phyloP scores from a whole-genome alignment of 2,797 vertebrate genomes.

The Peromyscus melanophrys region DNA sequence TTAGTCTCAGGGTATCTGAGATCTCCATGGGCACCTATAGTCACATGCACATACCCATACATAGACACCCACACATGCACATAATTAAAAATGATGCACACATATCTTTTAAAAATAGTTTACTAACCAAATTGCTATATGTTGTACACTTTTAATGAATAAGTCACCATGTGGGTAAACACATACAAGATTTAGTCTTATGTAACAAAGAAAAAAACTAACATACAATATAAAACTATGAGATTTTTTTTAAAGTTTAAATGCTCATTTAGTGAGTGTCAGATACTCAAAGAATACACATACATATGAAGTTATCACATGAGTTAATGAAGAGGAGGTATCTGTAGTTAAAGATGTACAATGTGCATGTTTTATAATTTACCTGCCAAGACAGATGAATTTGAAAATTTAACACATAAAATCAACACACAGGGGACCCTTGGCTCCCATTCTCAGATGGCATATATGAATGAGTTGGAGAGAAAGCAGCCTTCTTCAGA shows the following conservation, averaged over 20 bases:
- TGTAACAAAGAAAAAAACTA: constrained; percentile 27
- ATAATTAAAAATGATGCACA: not conserved
- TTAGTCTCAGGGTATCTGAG: not conserved
- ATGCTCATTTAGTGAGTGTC: not conserved
- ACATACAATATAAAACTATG: not conserved
- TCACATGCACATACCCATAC: not conserved
- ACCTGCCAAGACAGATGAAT: not conserved
- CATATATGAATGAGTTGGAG: not conserved
- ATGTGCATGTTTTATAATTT: not conserved
- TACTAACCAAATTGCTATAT: not conserved
- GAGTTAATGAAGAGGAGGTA: not conserved
- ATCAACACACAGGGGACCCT: not conserved
- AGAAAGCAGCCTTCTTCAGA: not conserved
- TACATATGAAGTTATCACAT: not conserved
- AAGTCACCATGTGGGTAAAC: constrained; percentile 13
- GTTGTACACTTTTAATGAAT: not conserved
- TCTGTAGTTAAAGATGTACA: not conserved
- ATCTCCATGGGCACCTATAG: no score
- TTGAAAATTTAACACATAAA: constrained; percentile 10
- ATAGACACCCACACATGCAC: not conserved
- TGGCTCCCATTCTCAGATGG: not conserved
- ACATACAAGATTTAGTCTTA: not conserved
- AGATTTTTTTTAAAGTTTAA: constrained; percentile 7
- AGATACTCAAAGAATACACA: not conserved
- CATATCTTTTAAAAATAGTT: not conserved